A percentile compares a stretch with the other conserved stretches of the same genome.
These are phyloP conservation scores for Aphaenogaster ashmeadi DNA, from an alignment of 1,140 invertebrate species.

Conservation along the genomic window DNA sequence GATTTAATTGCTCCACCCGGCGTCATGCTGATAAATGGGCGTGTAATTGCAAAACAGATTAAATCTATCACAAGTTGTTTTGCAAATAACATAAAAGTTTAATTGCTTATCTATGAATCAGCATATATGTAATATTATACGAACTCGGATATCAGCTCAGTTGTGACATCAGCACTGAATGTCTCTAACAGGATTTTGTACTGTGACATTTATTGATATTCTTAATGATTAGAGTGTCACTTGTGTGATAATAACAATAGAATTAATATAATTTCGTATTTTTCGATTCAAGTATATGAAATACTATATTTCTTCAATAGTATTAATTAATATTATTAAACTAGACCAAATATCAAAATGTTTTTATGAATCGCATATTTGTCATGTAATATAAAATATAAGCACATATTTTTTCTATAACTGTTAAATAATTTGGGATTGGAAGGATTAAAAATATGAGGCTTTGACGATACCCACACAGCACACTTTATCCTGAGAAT, in stretches of 20 bases:
- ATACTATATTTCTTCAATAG: neutral
- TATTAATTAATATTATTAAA: neutral
- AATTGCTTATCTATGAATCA: constrained; percentile 34
- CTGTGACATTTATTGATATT: neutral
- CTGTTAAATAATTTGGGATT: neutral
- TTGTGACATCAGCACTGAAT: neutral
- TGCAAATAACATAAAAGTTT: neutral
- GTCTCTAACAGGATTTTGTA: neutral
- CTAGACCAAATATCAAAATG: neutral
- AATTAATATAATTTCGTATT: neutral
- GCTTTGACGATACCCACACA: no score
- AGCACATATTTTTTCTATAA: neutral
- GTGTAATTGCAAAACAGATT: constrained; percentile 7
- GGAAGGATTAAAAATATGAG: neutral
- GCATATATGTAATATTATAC: neutral
- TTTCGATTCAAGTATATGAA: neutral
- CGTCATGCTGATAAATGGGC: neutral
- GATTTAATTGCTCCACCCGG: neutral
- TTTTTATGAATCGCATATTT: neutral
- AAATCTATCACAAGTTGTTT: neutral
- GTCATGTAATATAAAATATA: neutral
- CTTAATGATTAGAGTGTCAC: neutral
- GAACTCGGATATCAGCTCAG: neutral
- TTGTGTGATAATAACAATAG: neutral
- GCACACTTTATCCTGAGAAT: no score